Evolutionary conservation across 2,113 vertebrate species (phyloP), one percentile per base, ranked within the genome.

Genomic region (Potamarius usumacintae): DNA sequence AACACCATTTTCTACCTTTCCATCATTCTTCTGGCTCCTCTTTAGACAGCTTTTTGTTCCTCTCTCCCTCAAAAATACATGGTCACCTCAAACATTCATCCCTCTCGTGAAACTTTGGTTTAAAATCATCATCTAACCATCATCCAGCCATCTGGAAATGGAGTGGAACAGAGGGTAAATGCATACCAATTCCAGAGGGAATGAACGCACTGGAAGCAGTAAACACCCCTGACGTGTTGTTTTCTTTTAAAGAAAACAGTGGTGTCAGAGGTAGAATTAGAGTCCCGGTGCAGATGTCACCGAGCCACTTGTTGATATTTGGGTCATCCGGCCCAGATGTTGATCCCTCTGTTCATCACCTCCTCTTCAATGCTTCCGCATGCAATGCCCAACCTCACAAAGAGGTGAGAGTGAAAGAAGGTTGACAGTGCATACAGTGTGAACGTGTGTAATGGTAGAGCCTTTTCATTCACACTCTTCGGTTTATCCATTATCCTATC

Each of bases 281-380:
- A 89, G 90, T 88, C 25, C 88, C 69, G 58, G 69, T 86, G 52
- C 83, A 92, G 84, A 91, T 90, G 90, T 87, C 87, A 89, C 89
- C 86, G 83, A 85, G 63, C 90, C 85, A 88, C 82, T 83, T 60
- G 58, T 85, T 80, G 72, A 87, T 88, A 87, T 90, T 90, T 91
- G 88, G 50, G 88, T 52, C 48, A 86, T 92, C 91, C 85, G 84
- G 89, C 90, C 90, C 89, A 91, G 88, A 93, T 92, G 88, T 92
- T 93, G 92, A 94, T 94, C 92, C 92, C 57, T 84, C 86, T 71
- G 86, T 86, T 93, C 91, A 92, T 92, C 93, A 91, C 91, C 76
- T 69, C 86, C 81, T 79, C 91, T 86, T 86, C 89, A 62, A 27
- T 72, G 89, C 88, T 90, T 92, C 90, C 87, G 82, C 92, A 87